Percentiles rank a stretch among this genome's conserved stretches.
Conservation (phyloP, 2,888 invertebrate genomes). For the Blastobasis lacticolella region DNA sequence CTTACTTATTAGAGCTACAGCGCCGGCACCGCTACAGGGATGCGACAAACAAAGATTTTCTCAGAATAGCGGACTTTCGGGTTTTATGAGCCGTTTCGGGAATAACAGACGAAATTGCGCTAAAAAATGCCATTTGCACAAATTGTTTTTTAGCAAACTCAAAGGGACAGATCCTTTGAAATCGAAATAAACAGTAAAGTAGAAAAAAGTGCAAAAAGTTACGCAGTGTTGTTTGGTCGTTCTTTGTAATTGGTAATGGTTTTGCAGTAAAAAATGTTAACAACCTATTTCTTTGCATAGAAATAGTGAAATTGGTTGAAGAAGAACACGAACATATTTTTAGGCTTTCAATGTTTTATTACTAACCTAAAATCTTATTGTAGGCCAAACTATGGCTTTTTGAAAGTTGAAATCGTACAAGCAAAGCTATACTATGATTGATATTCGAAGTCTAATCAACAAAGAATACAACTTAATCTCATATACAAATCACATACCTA, state of each 20-base stretch:
- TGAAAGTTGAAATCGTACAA: too few species aligned
- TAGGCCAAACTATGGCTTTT: too few species aligned
- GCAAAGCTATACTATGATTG: too few species aligned
- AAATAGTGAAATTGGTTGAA: too few species aligned
- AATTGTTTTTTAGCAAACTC: slow-evolving; percentile 31
- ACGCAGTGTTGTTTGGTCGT: slow-evolving; percentile 12
- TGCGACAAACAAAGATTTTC: slow-evolving; percentile 24
- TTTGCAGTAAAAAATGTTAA: not conserved
- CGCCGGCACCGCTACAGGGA: slow-evolving; percentile 26
- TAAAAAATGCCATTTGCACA: slow-evolving; percentile 60
- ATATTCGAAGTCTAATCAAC: too few species aligned
- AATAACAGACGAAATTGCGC: slow-evolving; percentile 30
- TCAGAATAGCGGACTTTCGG: slow-evolving; percentile 29
- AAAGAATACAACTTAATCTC: too few species aligned
- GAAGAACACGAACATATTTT: too few species aligned
- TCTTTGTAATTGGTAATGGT: not conserved
- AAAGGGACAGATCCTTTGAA: slow-evolving; percentile 13
- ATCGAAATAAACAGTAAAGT: slow-evolving; percentile 22
- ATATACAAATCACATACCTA: too few species aligned
- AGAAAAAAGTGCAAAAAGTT: slow-evolving; percentile 37
- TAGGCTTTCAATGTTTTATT: too few species aligned
- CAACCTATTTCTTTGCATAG: too few species aligned
- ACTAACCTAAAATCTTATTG: too few species aligned
- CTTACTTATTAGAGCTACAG: slow-evolving; percentile 14
- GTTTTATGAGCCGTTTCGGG: slow-evolving; percentile 41